A percentile compares a stretch with the other conserved stretches of the same genome.
These are phyloP conservation scores for Paralichthys olivaceus DNA, from an alignment of 2,113 vertebrate species.

Conservation along the genomic window DNA sequence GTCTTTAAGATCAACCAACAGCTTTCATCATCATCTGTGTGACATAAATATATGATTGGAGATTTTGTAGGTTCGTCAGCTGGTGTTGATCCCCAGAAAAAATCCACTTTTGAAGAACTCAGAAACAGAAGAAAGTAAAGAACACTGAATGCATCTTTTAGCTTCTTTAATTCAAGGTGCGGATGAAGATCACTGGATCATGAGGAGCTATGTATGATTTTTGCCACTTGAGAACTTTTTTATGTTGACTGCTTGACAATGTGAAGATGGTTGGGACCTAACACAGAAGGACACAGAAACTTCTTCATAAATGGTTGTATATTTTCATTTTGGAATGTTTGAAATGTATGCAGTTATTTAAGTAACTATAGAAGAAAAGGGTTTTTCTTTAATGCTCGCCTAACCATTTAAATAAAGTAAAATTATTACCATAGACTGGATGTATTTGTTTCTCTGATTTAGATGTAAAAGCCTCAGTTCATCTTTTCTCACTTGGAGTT, in stretches of 20 bases:
- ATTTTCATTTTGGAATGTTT: constrained; percentile 82
- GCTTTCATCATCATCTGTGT: constrained; percentile 49
- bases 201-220: constrained; percentile 33
- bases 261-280: constrained; percentile 48
- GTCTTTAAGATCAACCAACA: constrained; percentile 14
- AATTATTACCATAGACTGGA: constrained; percentile 67
- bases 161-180: constrained; percentile 18
- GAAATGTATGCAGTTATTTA: constrained; percentile 78
- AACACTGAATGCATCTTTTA: constrained; percentile 27
- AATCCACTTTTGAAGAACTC: constrained; percentile 22
- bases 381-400: constrained; percentile 75
- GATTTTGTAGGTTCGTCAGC: constrained; percentile 24
- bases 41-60: constrained; percentile 27
- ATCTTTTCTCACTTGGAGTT: background rate
- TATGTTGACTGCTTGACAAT: constrained; percentile 48
- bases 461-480: background rate
- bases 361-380: constrained; percentile 73
- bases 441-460: constrained; percentile 30
- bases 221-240: constrained; percentile 57
- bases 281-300: constrained; percentile 54
- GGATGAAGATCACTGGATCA: constrained; percentile 28
- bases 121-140: constrained; percentile 7
- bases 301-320: constrained; percentile 72
- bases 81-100: constrained; percentile 18
- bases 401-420: constrained; percentile 84